Evolutionary conservation across 92 coral and sea anemone species (phyloP).

Genomic region (Heteractis magnifica): DNA sequence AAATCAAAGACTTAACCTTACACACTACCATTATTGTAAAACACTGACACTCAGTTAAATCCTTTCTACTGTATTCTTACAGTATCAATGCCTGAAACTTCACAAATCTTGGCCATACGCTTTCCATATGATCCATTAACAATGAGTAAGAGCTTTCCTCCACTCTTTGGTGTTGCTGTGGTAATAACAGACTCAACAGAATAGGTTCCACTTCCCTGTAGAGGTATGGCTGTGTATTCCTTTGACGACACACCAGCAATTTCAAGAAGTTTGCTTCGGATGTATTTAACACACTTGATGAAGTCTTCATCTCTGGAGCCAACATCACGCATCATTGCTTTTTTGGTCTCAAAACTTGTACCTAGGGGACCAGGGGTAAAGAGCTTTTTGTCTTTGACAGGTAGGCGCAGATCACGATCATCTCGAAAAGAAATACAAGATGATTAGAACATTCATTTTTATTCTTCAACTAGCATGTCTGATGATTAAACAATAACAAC

Average conservation of each 20-base stretch:
- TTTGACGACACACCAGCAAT: constrained; percentile 86
- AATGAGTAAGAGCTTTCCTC: constrained; percentile 76
- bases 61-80: constrained; percentile 42
- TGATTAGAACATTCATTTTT: neutral
- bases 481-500: no score
- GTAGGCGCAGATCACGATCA: constrained; percentile 32
- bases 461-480: neutral
- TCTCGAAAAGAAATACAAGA: neutral
- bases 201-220: constrained; percentile 95
- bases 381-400: constrained; percentile 79
- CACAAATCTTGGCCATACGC: constrained; percentile 83
- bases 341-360: constrained; percentile 80
- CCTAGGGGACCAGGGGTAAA: constrained; percentile 98
- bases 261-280: constrained; percentile 73
- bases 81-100: constrained; percentile 81
- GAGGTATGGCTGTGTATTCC: constrained; percentile 69
- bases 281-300: constrained; percentile 68
- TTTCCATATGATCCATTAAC: constrained; percentile 95
- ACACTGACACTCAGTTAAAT: neutral
- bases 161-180: constrained; percentile 77
- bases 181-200: constrained; percentile 88
- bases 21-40: neutral
- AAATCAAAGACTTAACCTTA: no score
- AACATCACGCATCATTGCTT: constrained; percentile 90
- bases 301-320: constrained; percentile 94